Evolutionary conservation across 1,140 invertebrate genomes (phyloP), one percentile per base, ranked within the genome.

Genomic region (Ylistrum balloti): DNA sequence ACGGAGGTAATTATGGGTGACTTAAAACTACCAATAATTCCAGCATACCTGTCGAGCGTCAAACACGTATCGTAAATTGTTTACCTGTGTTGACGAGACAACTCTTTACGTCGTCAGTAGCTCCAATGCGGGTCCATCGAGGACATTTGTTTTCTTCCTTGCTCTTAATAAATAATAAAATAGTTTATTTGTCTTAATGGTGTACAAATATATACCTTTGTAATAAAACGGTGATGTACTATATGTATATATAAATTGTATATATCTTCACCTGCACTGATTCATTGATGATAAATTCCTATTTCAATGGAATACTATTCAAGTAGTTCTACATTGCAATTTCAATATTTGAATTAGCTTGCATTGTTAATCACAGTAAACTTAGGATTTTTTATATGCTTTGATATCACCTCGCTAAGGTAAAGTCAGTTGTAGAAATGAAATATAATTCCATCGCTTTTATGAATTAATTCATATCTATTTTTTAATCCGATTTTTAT

Each of bases 151-250:
- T 74, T 74, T 28, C 56, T n/a, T n/a, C n/a, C n/a, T n/a, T 28
- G 22, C n/a, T n/a, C n/a, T n/a, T 74, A 74, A 74, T 74, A 74
- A 74, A 74, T 74, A 74, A 74, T 74, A 74, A 28, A 74, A 11
- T n/a, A 74, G 56, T n/a, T 74, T 22, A n/a, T 74, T 74, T 74
- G 56, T 28, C 56, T 74, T 74, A 22, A 28, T 74, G 56, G 5
- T 74, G 13, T 38, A 7, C 28, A 28, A 28, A n/a, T n/a, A n/a
- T n/a, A n/a, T n/a, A n/a, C n/a, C n/a, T n/a, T n/a, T n/a, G 28
- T 74, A 9, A 28, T 74, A n/a, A 74, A 74, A n/a, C 5, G 17
- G 28, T 74, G 56, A n/a, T 28, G 22, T 22, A 17, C 22, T 17
- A 28, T 28, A 28, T 74, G 56, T 74, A 74, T 74, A n/a, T 74